Percentiles rank a stretch among this genome's conserved stretches.
Evolutionary conservation across 2,888 invertebrate genomes (phyloP).

Genomic region (Drosophila acutilabella): DNA sequence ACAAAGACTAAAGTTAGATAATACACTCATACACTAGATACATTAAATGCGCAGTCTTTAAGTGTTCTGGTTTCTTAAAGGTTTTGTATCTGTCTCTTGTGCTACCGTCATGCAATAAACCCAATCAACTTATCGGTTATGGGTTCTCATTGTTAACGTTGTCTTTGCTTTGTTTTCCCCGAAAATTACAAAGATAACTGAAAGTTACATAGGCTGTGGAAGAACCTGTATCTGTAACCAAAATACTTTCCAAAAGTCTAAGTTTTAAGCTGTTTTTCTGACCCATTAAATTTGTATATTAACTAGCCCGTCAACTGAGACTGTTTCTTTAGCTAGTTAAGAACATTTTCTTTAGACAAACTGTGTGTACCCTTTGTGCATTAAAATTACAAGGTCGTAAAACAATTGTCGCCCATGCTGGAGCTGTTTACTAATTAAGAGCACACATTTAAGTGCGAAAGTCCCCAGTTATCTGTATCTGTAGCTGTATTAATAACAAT

Average conservation of each 20-base stretch:
- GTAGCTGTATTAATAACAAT: constrained; percentile 38
- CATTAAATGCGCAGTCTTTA: constrained; percentile 4
- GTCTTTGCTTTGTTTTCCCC: constrained; percentile 1
- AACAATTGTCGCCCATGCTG: constrained; percentile 16
- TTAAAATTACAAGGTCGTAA: neutral
- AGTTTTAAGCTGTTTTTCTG: too few relatives aligned
- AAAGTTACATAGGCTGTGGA: too few relatives aligned
- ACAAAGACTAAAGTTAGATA: neutral
- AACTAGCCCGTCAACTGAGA: too few relatives aligned
- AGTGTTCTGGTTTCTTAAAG: neutral
- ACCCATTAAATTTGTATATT: too few relatives aligned
- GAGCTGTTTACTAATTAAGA: constrained; percentile 13
- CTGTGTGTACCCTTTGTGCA: neutral
- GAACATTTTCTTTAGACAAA: neutral
- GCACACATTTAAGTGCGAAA: constrained; percentile 11
- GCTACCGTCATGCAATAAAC: constrained; percentile 44
- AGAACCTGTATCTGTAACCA: too few relatives aligned
- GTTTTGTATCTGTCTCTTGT: neutral
- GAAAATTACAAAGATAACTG: neutral
- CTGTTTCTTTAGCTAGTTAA: too few relatives aligned
- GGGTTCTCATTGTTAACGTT: constrained; percentile 3
- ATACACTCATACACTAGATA: neutral
- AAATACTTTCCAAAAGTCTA: too few relatives aligned
- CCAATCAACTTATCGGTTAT: constrained; percentile 18
- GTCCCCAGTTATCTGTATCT: constrained; percentile 1